Base-by-base conservation (phyloP, 2,888 invertebrate species). In the Choreutis nemorana region DNA sequence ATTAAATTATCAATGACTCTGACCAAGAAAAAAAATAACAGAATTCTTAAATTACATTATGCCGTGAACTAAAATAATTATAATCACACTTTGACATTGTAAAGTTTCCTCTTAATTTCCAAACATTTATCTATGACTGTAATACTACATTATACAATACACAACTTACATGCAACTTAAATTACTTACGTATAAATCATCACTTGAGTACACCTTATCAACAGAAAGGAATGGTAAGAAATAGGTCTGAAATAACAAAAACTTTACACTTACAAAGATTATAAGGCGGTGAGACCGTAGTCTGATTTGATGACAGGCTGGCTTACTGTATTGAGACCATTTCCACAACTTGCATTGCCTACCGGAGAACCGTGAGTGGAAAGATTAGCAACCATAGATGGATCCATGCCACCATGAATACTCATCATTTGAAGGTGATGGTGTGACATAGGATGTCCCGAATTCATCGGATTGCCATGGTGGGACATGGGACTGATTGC, bases 231-330 rank as follows among this genome's bases (percentile, higher is more conserved):
- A 78, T 78, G 77, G 70, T 77, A 65, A 55, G 63, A 66, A 62
- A 56, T 55, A 53, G 50, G 61, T 72, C 59, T 55, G 40, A 57
- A 12, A 30, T 66, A 64, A 57, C 62, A 63, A 75, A 77, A 71
- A 72, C 55, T 70, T 62, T 68, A 72, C 55, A 70, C 52, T 50
- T 63, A 57, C 67, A 64, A 57, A 50, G 70, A 77, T 78, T 78
- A 78, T 78, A 78, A 78, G 75, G 91, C 86, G 61, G 91, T 93
- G 52, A 94, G 84, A 64, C 90, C 93, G 61, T 93, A 93, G 75
- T 93, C 92, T 46, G 91, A 90, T 73, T 92, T 92, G 53, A 91
- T 90, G 53, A 87, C 81, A 38, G 85, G 77, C 42, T 83, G 81
- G 42, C 54, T 68, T 26, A 50, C 45, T 23, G 73, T 56, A 33